phyloP scores from a whole-genome alignment of 1,140 invertebrate species.

The Caenorhabditis latens region DNA sequence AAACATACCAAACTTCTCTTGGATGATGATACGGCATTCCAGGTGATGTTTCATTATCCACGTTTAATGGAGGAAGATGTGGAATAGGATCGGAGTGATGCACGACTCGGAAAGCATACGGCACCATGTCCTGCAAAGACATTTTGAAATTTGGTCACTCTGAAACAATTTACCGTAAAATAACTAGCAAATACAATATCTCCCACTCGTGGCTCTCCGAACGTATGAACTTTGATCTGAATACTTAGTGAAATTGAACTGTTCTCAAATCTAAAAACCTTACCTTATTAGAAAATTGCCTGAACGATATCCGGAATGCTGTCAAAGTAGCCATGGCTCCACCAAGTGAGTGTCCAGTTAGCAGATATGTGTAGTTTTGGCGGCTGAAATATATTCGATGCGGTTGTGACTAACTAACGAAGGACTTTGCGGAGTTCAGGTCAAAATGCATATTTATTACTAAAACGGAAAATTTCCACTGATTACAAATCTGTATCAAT shows the following conservation, averaged over 20 bases:
- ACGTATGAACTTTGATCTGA: constrained; percentile 46
- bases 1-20: constrained; percentile 54
- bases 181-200: constrained; percentile 40
- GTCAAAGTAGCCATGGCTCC: constrained; percentile 52
- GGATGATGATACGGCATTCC: constrained; percentile 58
- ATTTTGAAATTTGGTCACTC: too few relatives aligned
- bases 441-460: too few relatives aligned
- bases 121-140: constrained; percentile 41
- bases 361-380: constrained; percentile 9
- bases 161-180: constrained; percentile 52
- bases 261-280: not conserved
- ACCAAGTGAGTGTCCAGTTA: constrained; percentile 56
- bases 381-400: not conserved
- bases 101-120: constrained; percentile 50
- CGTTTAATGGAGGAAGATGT: constrained; percentile 57
- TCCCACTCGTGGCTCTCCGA: constrained; percentile 50
- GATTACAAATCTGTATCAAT: too few relatives aligned
- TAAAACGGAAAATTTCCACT: too few relatives aligned
- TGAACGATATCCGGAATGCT: constrained; percentile 21
- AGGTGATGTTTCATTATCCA: constrained; percentile 15
- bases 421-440: not conserved
- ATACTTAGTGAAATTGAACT: not conserved
- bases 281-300: constrained; percentile 20
- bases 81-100: constrained; percentile 54
- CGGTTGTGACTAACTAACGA: not conserved